phyloP scores from a whole-genome alignment of 2,797 vertebrate genomes.

The Xyrichtys novacula region DNA sequence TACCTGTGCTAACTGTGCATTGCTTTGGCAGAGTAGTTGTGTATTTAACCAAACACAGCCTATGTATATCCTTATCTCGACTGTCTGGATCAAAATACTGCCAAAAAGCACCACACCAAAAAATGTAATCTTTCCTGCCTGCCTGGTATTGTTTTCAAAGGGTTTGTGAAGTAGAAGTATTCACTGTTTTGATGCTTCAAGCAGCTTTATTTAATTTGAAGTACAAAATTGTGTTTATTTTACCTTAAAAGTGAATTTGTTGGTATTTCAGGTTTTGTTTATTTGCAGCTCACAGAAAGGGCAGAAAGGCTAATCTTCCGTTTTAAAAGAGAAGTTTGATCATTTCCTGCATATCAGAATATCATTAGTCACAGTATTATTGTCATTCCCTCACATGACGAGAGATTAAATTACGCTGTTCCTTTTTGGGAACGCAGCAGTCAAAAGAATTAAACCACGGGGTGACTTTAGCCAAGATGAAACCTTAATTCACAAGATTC shows the following conservation, averaged over 20 bases:
- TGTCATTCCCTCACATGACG: conserved; percentile 48
- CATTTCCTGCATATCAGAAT: conserved; percentile 32
- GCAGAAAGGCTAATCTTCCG: conserved; percentile 31
- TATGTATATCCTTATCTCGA: too few relatives aligned
- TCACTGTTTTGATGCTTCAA: conserved; percentile 12
- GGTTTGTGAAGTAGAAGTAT: conserved; percentile 22
- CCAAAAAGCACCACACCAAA: too few relatives aligned
- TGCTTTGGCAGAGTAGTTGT: too few relatives aligned
- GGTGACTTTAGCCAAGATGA: conserved; percentile 65
- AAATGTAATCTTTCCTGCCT: too few relatives aligned
- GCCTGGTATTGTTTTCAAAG: conserved; percentile 28
- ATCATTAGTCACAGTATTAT: conserved; percentile 43
- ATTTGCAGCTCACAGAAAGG: conserved; percentile 30
- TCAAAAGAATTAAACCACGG: conserved; percentile 60
- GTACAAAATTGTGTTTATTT: conserved; percentile 31
- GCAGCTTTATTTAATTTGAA: conserved; percentile 29
- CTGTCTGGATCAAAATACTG: too few relatives aligned
- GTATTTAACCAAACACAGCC: too few relatives aligned
- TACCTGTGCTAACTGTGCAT: too few relatives aligned
- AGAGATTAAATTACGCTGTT: conserved; percentile 66
- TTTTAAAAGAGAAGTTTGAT: conserved; percentile 42
- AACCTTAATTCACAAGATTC: conserved; percentile 79
- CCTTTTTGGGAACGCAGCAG: conserved; percentile 45
- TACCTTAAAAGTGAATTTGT: conserved; percentile 25
- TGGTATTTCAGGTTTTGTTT: conserved; percentile 21